These are phyloP conservation scores for Euschistus heros DNA, from an alignment of 1,140 invertebrate species.

Conservation along the genomic window DNA sequence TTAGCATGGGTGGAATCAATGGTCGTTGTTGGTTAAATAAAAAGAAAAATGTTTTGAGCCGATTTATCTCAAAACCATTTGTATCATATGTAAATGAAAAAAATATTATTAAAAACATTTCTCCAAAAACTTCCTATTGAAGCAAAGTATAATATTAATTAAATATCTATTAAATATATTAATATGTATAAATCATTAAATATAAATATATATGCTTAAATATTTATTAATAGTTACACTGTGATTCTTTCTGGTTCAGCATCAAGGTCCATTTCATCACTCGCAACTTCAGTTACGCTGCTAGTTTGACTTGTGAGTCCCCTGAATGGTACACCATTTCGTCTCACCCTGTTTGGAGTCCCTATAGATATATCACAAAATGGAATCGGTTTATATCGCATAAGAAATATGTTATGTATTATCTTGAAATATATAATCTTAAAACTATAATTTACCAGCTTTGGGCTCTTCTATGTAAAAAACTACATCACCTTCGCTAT, in stretches of 20 bases:
- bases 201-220: background rate
- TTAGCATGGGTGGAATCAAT: too few species aligned
- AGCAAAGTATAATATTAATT: too few species aligned
- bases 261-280: constrained; percentile 58
- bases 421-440: background rate
- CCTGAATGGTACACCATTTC: constrained; percentile 40
- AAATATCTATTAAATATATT: background rate
- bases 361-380: constrained; percentile 32
- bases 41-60: too few species aligned
- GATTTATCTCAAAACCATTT: too few species aligned
- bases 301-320: constrained; percentile 53
- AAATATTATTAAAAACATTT: too few species aligned
- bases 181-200: background rate
- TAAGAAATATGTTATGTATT: background rate
- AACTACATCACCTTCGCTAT: constrained; percentile 55
- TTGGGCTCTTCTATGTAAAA: constrained; percentile 59
- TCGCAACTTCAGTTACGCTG: constrained; percentile 56
- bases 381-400: background rate
- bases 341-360: constrained; percentile 47
- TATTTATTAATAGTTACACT: constrained; percentile 41
- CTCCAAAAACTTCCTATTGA: too few species aligned
- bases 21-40: too few species aligned
- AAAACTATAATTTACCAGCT: constrained; percentile 36
- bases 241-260: constrained; percentile 56
- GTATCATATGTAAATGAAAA: too few species aligned